These are phyloP conservation scores for Tragelaphus eurycerus DNA, from an alignment of 2,797 vertebrate species.

Conservation along the genomic window DNA sequence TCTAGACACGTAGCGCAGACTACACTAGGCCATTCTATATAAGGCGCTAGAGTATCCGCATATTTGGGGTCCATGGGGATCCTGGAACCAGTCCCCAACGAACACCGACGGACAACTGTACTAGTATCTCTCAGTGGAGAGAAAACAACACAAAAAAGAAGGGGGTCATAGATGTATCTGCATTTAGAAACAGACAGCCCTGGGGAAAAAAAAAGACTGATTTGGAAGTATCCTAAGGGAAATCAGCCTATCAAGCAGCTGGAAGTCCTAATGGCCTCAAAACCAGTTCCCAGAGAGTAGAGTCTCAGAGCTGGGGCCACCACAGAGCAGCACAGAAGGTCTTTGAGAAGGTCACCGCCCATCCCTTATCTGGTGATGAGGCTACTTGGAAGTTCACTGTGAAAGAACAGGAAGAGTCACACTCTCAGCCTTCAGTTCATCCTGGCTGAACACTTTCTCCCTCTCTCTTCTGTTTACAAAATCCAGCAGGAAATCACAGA, in stretches of 20 bases:
- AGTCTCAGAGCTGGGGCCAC: not conserved
- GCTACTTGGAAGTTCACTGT: not conserved
- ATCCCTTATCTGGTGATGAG: not conserved
- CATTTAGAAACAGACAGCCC: not conserved
- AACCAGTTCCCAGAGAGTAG: slow-evolving; percentile 49
- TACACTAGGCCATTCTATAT: not conserved
- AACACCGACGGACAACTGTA: not conserved
- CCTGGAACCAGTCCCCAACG: not conserved
- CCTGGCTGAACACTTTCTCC: not conserved
- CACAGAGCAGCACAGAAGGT: slow-evolving; percentile 28
- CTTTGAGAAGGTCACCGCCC: slow-evolving; percentile 40
- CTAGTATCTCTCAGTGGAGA: not conserved
- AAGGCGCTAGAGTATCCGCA: not conserved
- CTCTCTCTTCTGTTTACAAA: not conserved
- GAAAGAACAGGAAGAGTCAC: not conserved
- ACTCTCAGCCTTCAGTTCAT: not conserved
- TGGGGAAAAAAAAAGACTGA: slow-evolving; percentile 11
- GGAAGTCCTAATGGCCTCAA: slow-evolving; percentile 54
- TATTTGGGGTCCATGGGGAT: not conserved
- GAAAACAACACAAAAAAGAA: not conserved
- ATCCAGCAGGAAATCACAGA: not conserved
- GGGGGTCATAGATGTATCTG: not conserved
- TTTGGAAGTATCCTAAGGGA: slow-evolving; percentile 44
- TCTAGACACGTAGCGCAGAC: not conserved
- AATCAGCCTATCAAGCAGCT: slow-evolving; percentile 57